Base-by-base conservation (phyloP, 2,113 vertebrate genomes). In the Myiopsitta monachus region DNA sequence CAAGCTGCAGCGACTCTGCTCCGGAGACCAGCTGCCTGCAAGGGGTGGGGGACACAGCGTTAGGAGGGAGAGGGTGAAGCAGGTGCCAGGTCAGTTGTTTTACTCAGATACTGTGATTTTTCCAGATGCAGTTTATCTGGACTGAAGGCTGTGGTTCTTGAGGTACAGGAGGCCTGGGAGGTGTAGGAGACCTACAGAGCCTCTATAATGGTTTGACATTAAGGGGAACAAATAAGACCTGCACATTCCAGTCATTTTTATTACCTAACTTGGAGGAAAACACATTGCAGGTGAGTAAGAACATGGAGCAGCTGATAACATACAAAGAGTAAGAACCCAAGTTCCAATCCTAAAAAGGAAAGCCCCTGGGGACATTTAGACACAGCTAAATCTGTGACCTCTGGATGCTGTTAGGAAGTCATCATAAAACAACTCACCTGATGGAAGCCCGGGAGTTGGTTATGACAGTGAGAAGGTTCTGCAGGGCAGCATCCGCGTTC, bases 401-500 rank as follows among this genome's bases (percentile, higher is more conserved):
- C 46, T 5, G 44, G 2, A 7, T 2, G 13, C 59, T 0, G 4
- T 15, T 10, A 12, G 59, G 68, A 59, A 36, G 57, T 24, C 57
- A 59, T 24, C 57, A 59, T 18, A 12, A 10, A 31, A 15, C 12
- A 28, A 93, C 98, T 97, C 86, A 99, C 99, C 97, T 97, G 38
- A 99, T 96, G 13, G 98, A 99, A 1, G 97, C 55, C 1, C 93
- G 97, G 17, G 99, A 98, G 22, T 70, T 98, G 10, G 78, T 93
- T 3, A 98, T 97, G 4, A 98, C 98, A 9, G 83, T 93, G 10
- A 96, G 98, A 10, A 99, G 98, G 81, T 98, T 98, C 88, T 99
- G 98, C 1, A 99, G 94, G 5, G 99, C 99, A 39, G 97, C 6
- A 6, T 98, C 98, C 0, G 99, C 98, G 2, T 99, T 99, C 14